Evolutionary conservation across 2,797 vertebrate species (phyloP), one percentile per base, ranked within the genome.

Genomic region (Loriculus beryllinus): DNA sequence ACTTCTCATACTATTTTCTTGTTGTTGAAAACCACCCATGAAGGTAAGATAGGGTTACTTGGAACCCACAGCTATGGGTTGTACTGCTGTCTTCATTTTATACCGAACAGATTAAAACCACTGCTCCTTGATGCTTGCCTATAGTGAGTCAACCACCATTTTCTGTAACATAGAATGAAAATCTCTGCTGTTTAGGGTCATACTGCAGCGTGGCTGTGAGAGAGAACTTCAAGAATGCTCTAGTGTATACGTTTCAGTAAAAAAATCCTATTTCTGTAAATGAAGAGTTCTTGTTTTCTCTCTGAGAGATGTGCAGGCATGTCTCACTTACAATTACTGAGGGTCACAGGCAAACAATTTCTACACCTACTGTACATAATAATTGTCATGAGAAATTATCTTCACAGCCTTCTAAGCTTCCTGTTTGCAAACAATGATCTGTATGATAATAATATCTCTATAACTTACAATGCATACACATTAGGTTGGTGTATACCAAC

Each of bases 331-430:
- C 77, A 96, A 67, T 94, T 95, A 86, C 74, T 37, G 42, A 90
- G 90, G 86, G 92, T 95, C 93, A 93, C 40, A 75, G 60, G 76
- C 92, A 96, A 96, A 96, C 69, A 92, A 92, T 94, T 93, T 92
- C 86, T 91, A 80, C 60, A 82, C 60, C 79, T 92, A 82, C 85
- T 88, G 84, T 93, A 95, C 92, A 92, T 94, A 94, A 84, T 94
- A 96, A 94, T 94, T 95, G 91, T 89, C 88, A 93, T 86, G 93
- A 96, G 93, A 96, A 95, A 96, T 97, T 95, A 89, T 87, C 75
- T 91, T 92, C 87, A 78, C 62, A 83, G 60, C 37, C 59, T 91
- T 88, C 91, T 82, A 92, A 83, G 59, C 63, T 80, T 91, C 56
- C 85, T 75, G 0, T 92, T 96, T 94, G 93, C 92, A 96, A 96